Conservation (phyloP, 2,113 vertebrate genomes). For the Pluvialis apricaria region DNA sequence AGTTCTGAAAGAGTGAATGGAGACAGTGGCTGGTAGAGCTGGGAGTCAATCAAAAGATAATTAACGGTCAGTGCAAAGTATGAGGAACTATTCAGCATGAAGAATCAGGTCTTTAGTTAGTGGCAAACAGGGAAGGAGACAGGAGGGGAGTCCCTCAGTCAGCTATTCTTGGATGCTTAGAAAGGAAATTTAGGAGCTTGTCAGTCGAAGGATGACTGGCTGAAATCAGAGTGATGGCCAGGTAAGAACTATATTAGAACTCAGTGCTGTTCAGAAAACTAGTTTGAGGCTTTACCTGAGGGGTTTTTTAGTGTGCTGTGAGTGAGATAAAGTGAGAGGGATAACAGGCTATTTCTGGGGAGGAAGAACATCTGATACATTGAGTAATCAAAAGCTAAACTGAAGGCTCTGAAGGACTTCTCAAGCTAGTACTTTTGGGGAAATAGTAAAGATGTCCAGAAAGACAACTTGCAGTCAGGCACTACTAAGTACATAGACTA, state of each 20-base stretch:
- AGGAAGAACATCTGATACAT: not conserved
- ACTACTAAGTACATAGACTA: not conserved
- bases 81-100: not conserved
- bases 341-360: not conserved
- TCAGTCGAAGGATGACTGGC: not conserved
- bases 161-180: not conserved
- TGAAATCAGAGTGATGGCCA: not conserved
- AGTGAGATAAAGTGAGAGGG: not conserved
- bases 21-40: not conserved
- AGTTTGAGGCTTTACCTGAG: not conserved
- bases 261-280: not conserved
- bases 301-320: not conserved
- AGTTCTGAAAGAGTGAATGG: not conserved
- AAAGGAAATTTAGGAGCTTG: not conserved
- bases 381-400: not conserved
- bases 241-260: not conserved
- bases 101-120: not conserved
- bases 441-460: not conserved
- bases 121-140: not conserved
- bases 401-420: not conserved
- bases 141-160: not conserved
- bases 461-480: not conserved
- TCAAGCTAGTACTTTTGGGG: not conserved
- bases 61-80: not conserved
- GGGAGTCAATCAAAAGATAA: conserved; percentile 46